phyloP scores from a whole-genome alignment of 2,113 vertebrate species.

The Merops nubicus region DNA sequence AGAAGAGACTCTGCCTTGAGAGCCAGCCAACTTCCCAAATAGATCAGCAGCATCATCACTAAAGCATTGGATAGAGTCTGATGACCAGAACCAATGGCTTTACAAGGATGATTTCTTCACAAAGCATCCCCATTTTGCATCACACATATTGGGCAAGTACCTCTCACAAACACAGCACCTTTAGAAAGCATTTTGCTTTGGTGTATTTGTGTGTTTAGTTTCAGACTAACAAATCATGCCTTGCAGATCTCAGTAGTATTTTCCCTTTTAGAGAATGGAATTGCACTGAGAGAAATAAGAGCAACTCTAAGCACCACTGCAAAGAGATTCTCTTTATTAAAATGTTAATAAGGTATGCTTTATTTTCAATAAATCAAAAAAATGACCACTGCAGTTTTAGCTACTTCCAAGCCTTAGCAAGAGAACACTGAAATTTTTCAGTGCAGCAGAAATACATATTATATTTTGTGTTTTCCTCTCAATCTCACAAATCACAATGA shows the following conservation, averaged over 20 bases:
- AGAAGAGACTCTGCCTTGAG: conserved; percentile 87
- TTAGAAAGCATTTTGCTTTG: conserved; percentile 49
- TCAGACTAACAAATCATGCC: conserved; percentile 68
- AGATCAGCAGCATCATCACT: conserved; percentile 95
- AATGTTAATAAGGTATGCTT: conserved; percentile 77
- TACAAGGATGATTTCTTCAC: conserved; percentile 89
- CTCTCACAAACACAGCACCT: conserved; percentile 68
- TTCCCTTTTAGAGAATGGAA: conserved; percentile 41
- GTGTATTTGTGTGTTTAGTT: conserved; percentile 62
- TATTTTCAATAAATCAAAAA: conserved; percentile 73
- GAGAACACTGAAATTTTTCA: neutral
- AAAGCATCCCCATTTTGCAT: conserved; percentile 80
- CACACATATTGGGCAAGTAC: conserved; percentile 71
- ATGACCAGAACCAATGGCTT: conserved; percentile 96
- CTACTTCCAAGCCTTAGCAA: conserved; percentile 10
- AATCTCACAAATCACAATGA: conserved; percentile 71
- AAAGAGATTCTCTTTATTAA: conserved; percentile 73
- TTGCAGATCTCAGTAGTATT: conserved; percentile 27
- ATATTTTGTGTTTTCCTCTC: conserved; percentile 60
- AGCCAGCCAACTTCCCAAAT: conserved; percentile 94
- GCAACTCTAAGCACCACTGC: conserved; percentile 41
- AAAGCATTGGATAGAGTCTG: conserved; percentile 90
- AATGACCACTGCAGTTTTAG: conserved; percentile 36
- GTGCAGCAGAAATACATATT: conserved; percentile 39
- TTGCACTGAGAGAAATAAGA: conserved; percentile 17